These are phyloP conservation scores for Alca torda DNA, from an alignment of 2,797 vertebrate species.

Conservation along the genomic window DNA sequence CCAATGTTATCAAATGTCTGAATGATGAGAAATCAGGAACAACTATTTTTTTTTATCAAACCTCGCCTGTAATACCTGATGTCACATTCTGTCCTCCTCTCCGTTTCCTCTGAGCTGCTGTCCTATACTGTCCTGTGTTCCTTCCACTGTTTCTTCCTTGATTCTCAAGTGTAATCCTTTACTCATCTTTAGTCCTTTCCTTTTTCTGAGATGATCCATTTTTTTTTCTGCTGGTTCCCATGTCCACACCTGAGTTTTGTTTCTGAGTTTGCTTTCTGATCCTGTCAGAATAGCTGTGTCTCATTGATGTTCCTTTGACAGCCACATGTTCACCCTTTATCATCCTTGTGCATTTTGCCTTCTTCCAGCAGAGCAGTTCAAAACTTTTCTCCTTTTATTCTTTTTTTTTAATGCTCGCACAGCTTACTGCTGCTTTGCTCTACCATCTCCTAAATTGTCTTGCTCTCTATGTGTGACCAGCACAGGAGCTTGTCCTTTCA, in stretches of 20 bases:
- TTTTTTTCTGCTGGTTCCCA: neutral
- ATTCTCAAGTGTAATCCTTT: neutral
- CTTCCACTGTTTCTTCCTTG: neutral
- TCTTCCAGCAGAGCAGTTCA: neutral
- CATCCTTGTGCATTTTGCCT: neutral
- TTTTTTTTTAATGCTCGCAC: neutral
- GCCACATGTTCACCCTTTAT: neutral
- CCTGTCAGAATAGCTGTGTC: neutral
- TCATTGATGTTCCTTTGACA: neutral
- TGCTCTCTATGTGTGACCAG: neutral
- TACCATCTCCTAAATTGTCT: neutral
- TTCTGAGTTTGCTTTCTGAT: neutral
- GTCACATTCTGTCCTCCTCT: rapidly evolving
- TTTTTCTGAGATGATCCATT: neutral
- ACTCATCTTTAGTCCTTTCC: neutral
- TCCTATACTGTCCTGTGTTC: neutral
- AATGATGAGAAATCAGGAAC: neutral
- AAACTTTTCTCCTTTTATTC: neutral
- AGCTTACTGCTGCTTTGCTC: neutral
- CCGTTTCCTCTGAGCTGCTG: neutral
- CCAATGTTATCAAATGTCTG: neutral
- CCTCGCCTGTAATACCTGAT: neutral
- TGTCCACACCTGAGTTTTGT: neutral
- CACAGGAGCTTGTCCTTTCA: neutral
- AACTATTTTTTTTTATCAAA: neutral